Percentiles rank a stretch among this genome's conserved stretches.
Evolutionary conservation across 2,797 vertebrate genomes (phyloP).

Genomic region (Cuculus canorus): DNA sequence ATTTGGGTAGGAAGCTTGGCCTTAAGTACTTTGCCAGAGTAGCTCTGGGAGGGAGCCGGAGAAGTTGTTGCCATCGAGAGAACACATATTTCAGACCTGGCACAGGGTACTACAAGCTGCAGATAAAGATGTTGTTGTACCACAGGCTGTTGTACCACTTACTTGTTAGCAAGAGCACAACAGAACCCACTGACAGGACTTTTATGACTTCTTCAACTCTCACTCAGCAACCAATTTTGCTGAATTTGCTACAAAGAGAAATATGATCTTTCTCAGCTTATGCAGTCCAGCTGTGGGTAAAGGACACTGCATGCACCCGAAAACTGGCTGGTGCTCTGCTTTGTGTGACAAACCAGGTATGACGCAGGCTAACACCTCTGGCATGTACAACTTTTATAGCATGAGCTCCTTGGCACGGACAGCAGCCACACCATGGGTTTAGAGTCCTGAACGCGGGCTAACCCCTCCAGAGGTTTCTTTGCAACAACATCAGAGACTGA

Average conservation of each 20-base stretch:
- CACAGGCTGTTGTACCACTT: background rate
- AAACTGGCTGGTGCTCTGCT: background rate
- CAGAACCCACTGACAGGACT: background rate
- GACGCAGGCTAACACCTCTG: background rate
- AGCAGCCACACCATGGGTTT: background rate
- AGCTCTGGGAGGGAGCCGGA: background rate
- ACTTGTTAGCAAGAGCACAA: background rate
- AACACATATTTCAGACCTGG: background rate
- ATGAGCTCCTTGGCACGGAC: background rate
- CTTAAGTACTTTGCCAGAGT: background rate
- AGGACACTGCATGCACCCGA: background rate
- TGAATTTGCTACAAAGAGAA: constrained; percentile 14
- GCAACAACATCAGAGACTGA: background rate
- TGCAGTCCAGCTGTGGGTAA: background rate
- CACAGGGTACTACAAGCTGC: background rate
- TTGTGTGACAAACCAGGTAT: background rate
- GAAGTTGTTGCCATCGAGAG: background rate
- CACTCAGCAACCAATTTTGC: background rate
- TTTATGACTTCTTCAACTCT: constrained; percentile 1
- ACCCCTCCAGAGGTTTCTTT: background rate
- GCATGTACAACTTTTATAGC: background rate
- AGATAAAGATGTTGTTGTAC: background rate
- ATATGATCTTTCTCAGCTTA: background rate
- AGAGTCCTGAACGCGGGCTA: background rate
- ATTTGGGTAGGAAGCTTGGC: background rate